Evolutionary conservation across 2,113 vertebrate genomes (phyloP), one percentile per base, ranked within the genome.

Genomic region (Parus major): DNA sequence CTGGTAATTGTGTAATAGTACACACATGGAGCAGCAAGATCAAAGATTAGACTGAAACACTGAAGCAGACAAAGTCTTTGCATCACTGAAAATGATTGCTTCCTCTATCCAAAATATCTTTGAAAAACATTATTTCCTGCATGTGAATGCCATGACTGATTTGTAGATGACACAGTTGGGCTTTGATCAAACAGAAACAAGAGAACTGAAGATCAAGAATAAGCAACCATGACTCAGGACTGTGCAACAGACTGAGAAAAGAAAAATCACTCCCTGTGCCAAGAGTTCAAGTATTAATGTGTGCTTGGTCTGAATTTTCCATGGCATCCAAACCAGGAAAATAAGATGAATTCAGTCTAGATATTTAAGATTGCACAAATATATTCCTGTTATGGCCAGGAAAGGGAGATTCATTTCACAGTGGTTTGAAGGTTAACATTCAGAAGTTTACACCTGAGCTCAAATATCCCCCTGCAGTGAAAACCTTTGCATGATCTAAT

Each of bases 111-210:
- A 83, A 97, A 94, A 57, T 68, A 65, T 5, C 76, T 93, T 90
- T 77, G 76, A 50, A 81, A 88, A 93, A 41, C 24, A 41, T 52
- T 72, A 22, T 77, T 76, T 76, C 25, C 78, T 10, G 68, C 46
- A 25, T 81, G 28, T 22, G 57, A 41, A 44, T 87, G 61, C 56
- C 77, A 64, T 46, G 69, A 15, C 23, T 70, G 24, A 82, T 95
- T 90, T 92, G 86, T 86, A 94, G 65, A 22, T 80, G 83, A 36
- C 80, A 65, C 23, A 44, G 47, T 2, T 87, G 77, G 83, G 81
- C 83, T 96, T 94, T 93, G 93, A 89, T 96, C 79, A 92, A 75
- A 76, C 20, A 79, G 46, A 49, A 92, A 41, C 24, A 31, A 50
- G 41, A 36, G 64, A 93, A 68, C 4, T 70, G 41, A 64, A 90